Evolutionary conservation across 2,113 vertebrate species (phyloP), one percentile per base, ranked within the genome.

Genomic region (Atractosteus spatula): DNA sequence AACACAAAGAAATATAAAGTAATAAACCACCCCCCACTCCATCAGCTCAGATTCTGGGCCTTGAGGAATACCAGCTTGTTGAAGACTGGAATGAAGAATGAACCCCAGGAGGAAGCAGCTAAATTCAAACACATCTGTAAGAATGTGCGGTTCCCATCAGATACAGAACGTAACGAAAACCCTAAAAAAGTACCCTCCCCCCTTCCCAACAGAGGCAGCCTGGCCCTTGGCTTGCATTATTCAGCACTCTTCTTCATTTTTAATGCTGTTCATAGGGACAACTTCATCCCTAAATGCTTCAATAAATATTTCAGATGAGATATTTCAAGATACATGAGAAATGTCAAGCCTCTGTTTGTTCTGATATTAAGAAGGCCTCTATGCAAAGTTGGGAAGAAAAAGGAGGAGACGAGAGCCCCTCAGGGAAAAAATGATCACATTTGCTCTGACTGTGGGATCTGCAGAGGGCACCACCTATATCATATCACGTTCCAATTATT

Each of bases 191-290:
- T 51, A 51, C 47, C 47, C 5, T 7, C 47, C 47, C 47, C 47
- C 10, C 29, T 29, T 44, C 41, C n/a, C 11, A 45, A 17, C 68
- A 56, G 69, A 70, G 3, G 54, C 12, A 70, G 41, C 44, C 7
- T 8, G 11, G 17, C 43, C 57, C 13, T 71, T 41, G 3, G 12
- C 11, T n/a, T 13, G 61, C 44, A 44, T 16, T 43, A 47, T 44
- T 51, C 12, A 41, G 41, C n/a, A 55, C 45, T 64, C 68, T 64
- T 51, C 54, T 64, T 64, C 41, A 54, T 66, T 57, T 63, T 64
- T 44, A 72, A 44, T 16, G 29, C 2, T 14, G 41, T 43, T 51
- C 62, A 56, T 42, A 66, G n/a, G 45, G 16, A 65, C 14, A 47
- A 66, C 41, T 55, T 51, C 4, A 72, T 56, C 61, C 61, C 17